Percentiles rank a stretch among this genome's conserved stretches.
These are phyloP conservation scores for Acanthosepion lycidas DNA, from an alignment of 2,888 invertebrate genomes.

Conservation along the genomic window DNA sequence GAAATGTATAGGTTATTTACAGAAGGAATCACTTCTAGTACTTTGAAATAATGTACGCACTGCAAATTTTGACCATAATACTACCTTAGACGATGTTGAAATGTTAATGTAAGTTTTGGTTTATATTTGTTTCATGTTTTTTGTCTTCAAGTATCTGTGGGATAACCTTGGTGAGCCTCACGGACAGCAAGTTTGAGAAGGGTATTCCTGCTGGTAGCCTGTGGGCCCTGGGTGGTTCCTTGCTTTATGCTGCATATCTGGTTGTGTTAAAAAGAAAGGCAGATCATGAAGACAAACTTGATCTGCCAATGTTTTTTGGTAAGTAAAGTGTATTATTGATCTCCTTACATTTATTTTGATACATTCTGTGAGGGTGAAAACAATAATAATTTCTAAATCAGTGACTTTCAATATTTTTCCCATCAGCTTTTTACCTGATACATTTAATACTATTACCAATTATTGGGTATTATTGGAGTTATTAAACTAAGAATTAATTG, in stretches of 20 bases:
- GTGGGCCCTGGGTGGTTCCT: slow-evolving; percentile 88
- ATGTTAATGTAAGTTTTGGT: not conserved
- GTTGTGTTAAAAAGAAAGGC: slow-evolving; percentile 87
- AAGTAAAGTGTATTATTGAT: slow-evolving; percentile 66
- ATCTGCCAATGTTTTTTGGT: slow-evolving; percentile 97
- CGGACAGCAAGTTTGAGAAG: slow-evolving; percentile 82
- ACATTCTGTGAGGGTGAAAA: not conserved
- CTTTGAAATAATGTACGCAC: too few relatives aligned
- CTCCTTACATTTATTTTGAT: not conserved
- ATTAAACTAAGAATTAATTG: too few relatives aligned
- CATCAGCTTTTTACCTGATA: too few relatives aligned
- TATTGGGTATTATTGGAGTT: too few relatives aligned
- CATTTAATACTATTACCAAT: too few relatives aligned
- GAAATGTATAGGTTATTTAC: too few relatives aligned
- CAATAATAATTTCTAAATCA: too few relatives aligned
- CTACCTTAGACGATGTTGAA: too few relatives aligned
- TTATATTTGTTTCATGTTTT: not conserved
- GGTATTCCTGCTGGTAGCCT: slow-evolving; percentile 85
- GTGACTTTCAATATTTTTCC: too few relatives aligned
- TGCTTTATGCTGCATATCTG: slow-evolving; percentile 92
- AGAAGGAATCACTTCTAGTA: too few relatives aligned
- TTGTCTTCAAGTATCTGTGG: slow-evolving; percentile 70
- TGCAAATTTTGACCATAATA: too few relatives aligned
- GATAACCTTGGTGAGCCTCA: slow-evolving; percentile 82
- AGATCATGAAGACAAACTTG: slow-evolving; percentile 93